phyloP scores from a whole-genome alignment of 2,113 vertebrate genomes.

The Falco punctatus region DNA sequence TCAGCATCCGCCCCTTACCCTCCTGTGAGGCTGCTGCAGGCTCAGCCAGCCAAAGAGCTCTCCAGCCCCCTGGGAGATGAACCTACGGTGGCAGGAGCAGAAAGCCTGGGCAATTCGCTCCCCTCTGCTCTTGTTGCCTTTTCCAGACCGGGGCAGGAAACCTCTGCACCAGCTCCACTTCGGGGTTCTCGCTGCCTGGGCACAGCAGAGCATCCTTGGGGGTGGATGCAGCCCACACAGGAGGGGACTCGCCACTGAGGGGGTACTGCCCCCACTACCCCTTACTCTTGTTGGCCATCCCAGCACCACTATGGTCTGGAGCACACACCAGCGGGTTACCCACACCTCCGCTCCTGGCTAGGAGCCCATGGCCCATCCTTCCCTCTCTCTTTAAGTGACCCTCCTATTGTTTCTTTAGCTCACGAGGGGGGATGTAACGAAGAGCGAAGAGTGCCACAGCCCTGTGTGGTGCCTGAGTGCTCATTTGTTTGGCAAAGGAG shows the following conservation, averaged over 20 bases:
- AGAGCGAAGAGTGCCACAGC: not conserved
- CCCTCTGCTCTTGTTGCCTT: not conserved
- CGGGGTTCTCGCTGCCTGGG: not conserved
- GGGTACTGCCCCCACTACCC: not conserved
- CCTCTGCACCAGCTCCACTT: not conserved
- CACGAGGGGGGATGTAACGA: not conserved
- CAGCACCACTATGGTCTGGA: accelerated
- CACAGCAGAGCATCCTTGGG: not conserved
- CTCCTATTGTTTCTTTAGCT: not conserved
- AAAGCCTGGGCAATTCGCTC: not conserved
- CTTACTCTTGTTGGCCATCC: not conserved
- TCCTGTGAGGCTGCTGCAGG: not conserved
- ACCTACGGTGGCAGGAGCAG: accelerated
- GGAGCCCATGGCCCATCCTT: not conserved
- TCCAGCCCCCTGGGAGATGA: not conserved
- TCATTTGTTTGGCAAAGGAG: conserved; percentile 23
- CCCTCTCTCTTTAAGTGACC: not conserved
- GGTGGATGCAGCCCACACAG: accelerated
- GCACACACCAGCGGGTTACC: not conserved
- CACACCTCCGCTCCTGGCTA: not conserved
- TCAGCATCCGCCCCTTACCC: not conserved
- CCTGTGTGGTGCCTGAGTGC: not conserved
- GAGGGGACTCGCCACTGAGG: not conserved
- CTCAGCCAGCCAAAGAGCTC: not conserved
- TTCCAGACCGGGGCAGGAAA: not conserved